phyloP scores from a whole-genome alignment of 2,797 vertebrate species.

The Apogon hyalosoma region DNA sequence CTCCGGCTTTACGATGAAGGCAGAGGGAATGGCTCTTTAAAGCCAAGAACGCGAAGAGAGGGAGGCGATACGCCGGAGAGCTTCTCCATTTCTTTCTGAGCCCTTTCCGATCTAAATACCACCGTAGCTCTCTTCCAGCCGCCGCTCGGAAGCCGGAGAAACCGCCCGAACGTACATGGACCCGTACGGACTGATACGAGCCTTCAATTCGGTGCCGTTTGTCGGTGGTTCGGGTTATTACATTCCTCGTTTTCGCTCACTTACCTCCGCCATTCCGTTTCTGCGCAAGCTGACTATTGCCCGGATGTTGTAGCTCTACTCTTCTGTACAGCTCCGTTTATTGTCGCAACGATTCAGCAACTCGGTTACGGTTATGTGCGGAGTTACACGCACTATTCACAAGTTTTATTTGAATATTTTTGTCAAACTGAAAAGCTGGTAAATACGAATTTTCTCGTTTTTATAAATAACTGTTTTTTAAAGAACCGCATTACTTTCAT shows the following conservation, averaged over 20 bases:
- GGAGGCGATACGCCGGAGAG: slow-evolving; percentile 74
- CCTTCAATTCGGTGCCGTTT: slow-evolving; percentile 48
- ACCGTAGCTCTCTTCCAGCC: slow-evolving; percentile 36
- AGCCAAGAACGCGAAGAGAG: slow-evolving; percentile 75
- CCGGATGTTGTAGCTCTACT: slow-evolving; percentile 86
- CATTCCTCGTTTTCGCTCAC: slow-evolving; percentile 83
- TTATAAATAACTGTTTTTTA: background rate
- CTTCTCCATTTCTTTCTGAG: slow-evolving; percentile 75
- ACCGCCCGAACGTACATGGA: slow-evolving; percentile 7
- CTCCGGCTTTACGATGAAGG: slow-evolving; percentile 62
- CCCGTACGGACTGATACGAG: slow-evolving; percentile 29
- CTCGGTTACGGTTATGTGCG: slow-evolving; percentile 16
- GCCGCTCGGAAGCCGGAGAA: slow-evolving; percentile 45
- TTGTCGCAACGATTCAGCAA: slow-evolving; percentile 64
- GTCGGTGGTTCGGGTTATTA: slow-evolving; percentile 59
- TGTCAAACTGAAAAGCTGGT: background rate
- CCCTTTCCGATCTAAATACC: slow-evolving; percentile 56
- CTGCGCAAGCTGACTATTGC: slow-evolving; percentile 85
- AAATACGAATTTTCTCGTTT: background rate
- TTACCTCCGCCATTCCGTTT: slow-evolving; percentile 90
- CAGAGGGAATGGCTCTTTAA: slow-evolving; percentile 80
- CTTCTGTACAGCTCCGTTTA: slow-evolving; percentile 71
- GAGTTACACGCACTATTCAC: background rate
- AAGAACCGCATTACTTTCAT: slow-evolving; percentile 17
- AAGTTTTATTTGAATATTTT: background rate